Base-by-base conservation (phyloP, 2,113 vertebrate species). In the Pycnonotus jocosus region DNA sequence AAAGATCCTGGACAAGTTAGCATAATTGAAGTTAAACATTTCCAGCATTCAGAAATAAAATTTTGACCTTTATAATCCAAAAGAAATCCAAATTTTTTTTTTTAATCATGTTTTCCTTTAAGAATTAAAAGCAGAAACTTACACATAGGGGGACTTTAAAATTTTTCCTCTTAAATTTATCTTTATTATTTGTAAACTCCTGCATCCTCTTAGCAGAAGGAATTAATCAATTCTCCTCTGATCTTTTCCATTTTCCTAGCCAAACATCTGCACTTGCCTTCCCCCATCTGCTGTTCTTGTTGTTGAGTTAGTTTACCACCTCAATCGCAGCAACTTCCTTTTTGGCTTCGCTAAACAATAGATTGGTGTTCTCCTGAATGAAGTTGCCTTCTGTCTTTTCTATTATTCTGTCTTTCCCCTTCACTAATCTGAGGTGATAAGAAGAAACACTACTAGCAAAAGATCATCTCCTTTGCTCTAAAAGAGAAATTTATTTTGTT, bases 251-350 rank as follows among this genome's bases (percentile, higher is more conserved):
- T 86, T 82, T 93, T 83, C 62, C 54, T 51, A 77, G 80, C 68
- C 86, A 88, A 96, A 86, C 80, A 92, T 70, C 90, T 95, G 90
- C 61, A 82, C 53, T 81, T 72, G 48, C 48, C 87, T 61, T 91
- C 45, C 65, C 37, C 53, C 65, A 81, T 57, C 61, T 87, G 73
- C 57, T 87, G 65, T 44, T 89, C 65, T 66, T 64, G n/a, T 64
- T 76, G 21, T 57, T 81, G 21, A 92, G 30, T 84, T 51, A 58
- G 51, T 78, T 94, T 87, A 90, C 65, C 74, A 64, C 28, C 62
- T 76, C 88, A 90, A 12, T 56, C 0, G 0, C 58, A 51, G 48
- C 53, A 95, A 85, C 58, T 88, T 93, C 87, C 92, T 93, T 91
- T 88, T 38, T 53, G 56, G 90, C 87, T 91, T 87, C 73, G 60